Percentiles rank a stretch among this genome's conserved stretches.
phyloP scores from a whole-genome alignment of 2,113 vertebrate species.

The Eudorcas thomsonii region DNA sequence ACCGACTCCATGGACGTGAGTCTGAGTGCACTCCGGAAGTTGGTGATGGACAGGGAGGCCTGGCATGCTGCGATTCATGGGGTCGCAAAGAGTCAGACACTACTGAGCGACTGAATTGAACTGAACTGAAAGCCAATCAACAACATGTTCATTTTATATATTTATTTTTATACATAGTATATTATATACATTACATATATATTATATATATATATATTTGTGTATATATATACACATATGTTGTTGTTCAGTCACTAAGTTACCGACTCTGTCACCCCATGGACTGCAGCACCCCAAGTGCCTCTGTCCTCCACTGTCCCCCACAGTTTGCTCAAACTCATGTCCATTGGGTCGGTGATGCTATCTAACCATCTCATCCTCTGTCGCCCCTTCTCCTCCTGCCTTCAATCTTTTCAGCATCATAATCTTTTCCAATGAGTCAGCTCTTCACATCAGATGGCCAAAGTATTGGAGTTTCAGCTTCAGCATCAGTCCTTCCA shows the following conservation, averaged over 20 bases:
- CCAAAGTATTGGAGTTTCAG: background rate
- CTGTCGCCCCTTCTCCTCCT: background rate
- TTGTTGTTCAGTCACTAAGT: background rate
- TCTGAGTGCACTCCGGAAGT: too few species aligned
- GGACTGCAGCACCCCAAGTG: background rate
- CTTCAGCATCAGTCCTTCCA: background rate
- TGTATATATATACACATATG: background rate
- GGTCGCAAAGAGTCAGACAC: too few species aligned
- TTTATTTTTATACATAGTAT: background rate
- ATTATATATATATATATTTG: background rate
- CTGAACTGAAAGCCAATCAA: background rate
- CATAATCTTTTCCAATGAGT: background rate
- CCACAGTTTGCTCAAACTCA: background rate
- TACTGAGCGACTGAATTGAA: too few species aligned
- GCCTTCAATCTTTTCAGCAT: background rate
- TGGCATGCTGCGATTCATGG: too few species aligned
- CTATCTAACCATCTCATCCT: background rate
- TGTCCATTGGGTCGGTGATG: background rate
- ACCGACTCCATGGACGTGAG: fast-evolving
- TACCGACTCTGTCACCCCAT: background rate
- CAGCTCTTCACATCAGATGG: background rate
- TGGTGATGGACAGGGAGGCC: too few species aligned
- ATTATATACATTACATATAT: background rate
- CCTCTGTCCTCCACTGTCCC: background rate
- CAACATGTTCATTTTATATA: background rate